Evolutionary conservation across 2,888 invertebrate species (phyloP), one percentile per base, ranked within the genome.

Genomic region (Megalurothrips usitatus): DNA sequence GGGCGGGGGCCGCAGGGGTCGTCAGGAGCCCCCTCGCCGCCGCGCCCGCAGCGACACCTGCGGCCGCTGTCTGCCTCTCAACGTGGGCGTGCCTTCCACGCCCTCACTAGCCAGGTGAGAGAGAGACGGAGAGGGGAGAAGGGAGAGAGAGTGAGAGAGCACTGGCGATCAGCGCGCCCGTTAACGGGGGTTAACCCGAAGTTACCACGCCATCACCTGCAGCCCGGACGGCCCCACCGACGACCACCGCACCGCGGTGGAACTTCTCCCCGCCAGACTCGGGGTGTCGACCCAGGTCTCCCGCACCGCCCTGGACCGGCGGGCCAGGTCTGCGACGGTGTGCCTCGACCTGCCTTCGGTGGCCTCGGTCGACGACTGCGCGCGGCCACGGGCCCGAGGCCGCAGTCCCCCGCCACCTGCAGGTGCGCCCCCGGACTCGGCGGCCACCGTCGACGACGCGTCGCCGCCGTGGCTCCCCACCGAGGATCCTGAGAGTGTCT

Each of bases 11-110:
- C 3, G n/a, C n/a, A n/a, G n/a, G n/a, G n/a, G n/a, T n/a, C n/a
- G n/a, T n/a, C n/a, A 43, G 34, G 34, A 43, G 3, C 6, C 34
- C 34, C 34, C 34, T 43, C 23, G 23, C 68, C n/a, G 68, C 68
- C 63, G n/a, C 63, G 63, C 63, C 63, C n/a, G 17, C 63, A n/a
- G 23, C 63, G 68, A 75, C 68, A 75, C 68, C 11, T 75, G 26
- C 23, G 68, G 26, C 11, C 68, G 68, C 23, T 75, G 68, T 9
- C 68, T 75, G 68, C 68, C 68, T 11, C 68, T 75, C 68, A 12
- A 9, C 26, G 23, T 0, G 68, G 26, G 68, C 68, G 68, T 8
- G 23, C n/a, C 43, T 2, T 49, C 34, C 79, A 47, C 79, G 9
- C 19, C 79, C 11, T 6, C 78, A 43, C 34, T 43, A 6, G 6